These are phyloP conservation scores for Siniperca obscura DNA, from an alignment of 2,797 vertebrate species.

Conservation along the genomic window DNA sequence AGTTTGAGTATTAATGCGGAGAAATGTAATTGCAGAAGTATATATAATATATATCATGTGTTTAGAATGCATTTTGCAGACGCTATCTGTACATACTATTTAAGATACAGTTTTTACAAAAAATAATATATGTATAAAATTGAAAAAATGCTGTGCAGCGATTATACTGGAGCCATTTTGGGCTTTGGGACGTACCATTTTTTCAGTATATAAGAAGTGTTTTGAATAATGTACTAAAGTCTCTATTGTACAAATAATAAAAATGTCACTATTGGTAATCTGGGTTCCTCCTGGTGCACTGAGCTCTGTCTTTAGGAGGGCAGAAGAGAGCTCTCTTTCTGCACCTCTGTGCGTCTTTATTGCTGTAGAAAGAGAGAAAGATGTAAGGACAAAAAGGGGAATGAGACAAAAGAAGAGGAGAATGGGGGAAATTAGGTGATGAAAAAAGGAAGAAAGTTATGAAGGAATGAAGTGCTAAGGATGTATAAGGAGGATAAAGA, in stretches of 20 bases:
- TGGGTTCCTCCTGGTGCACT: conserved; percentile 74
- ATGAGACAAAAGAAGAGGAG: neutral
- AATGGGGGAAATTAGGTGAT: neutral
- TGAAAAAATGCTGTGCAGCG: conserved; percentile 92
- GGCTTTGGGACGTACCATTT: conserved; percentile 98
- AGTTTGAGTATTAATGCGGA: conserved; percentile 89
- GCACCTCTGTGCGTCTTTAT: neutral
- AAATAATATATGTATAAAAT: conserved; percentile 86
- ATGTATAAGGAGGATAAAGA: neutral
- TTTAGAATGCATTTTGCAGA: conserved; percentile 94
- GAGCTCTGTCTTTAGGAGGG: conserved; percentile 41
- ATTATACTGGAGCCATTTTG: conserved; percentile 96
- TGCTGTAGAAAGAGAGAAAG: neutral
- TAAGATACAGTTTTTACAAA: conserved; percentile 89
- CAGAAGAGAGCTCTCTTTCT: neutral
- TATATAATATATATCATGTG: conserved; percentile 89
- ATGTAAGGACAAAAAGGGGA: neutral
- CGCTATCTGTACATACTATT: conserved; percentile 95
- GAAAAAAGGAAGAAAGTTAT: neutral
- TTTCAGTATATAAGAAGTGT: conserved; percentile 99
- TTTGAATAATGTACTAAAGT: conserved; percentile 99
- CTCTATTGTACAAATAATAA: conserved; percentile 94
- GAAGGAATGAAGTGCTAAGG: neutral
- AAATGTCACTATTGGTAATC: conserved; percentile 97
- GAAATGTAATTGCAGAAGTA: conserved; percentile 88